A percentile compares a stretch with the other conserved stretches of the same genome.
Evolutionary conservation across 2,888 invertebrate species (phyloP).

Genomic region (Microctonus aethiopoides): DNA sequence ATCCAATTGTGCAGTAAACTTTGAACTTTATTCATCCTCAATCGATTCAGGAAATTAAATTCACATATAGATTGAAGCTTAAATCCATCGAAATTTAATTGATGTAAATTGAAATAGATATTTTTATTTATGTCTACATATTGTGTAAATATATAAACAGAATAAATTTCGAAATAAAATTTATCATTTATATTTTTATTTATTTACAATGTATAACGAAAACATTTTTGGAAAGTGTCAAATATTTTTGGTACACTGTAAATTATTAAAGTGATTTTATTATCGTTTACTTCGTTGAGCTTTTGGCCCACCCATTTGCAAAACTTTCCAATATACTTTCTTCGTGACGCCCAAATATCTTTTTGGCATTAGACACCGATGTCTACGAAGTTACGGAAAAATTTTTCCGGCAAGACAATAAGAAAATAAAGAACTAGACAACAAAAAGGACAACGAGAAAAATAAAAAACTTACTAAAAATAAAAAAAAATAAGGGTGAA

Average conservation of each 20-base stretch:
- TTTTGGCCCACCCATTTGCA: not conserved
- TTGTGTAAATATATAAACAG: not conserved
- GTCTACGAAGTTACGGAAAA: slow-evolving; percentile 12
- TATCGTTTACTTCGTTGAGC: slow-evolving; percentile 4
- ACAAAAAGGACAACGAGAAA: slow-evolving; percentile 1
- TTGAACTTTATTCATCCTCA: not conserved
- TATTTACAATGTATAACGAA: not conserved
- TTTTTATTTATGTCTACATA: not conserved
- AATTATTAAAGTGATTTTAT: slow-evolving; percentile 22
- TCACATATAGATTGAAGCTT: not conserved
- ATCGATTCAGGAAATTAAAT: not conserved
- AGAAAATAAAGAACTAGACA: not conserved
- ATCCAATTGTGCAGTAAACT: not conserved
- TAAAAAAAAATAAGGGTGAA: not conserved
- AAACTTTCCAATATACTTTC: slow-evolving; percentile 13
- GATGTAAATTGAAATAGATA: not conserved
- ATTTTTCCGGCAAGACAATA: slow-evolving; percentile 10
- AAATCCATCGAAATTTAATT: not conserved
- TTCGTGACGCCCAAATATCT: slow-evolving; percentile 7
- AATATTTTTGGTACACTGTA: slow-evolving; percentile 1
- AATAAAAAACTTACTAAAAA: not conserved
- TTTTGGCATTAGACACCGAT: not conserved
- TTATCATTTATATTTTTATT: not conserved
- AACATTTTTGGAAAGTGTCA: not conserved
- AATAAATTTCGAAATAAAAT: not conserved